Evolutionary conservation across 2,113 vertebrate species (phyloP).

Genomic region (Chionodraco myersi): DNA sequence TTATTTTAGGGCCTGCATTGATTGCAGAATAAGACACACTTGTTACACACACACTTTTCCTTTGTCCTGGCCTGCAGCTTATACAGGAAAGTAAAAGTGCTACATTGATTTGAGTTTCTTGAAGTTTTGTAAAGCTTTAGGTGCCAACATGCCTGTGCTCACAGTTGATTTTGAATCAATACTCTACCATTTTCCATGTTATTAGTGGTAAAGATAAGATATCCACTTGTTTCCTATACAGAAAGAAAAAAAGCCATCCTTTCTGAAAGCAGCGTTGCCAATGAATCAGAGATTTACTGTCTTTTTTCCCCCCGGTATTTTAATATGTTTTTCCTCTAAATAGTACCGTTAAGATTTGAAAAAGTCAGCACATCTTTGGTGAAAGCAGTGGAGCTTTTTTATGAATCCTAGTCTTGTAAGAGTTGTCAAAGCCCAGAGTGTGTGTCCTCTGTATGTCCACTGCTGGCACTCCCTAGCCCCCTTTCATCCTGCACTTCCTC

Average conservation of each 20-base stretch:
- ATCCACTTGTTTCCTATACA: neutral
- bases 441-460: slow-evolving; percentile 46
- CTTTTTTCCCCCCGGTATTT: neutral
- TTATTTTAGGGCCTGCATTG: slow-evolving; percentile 3
- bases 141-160: neutral
- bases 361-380: neutral
- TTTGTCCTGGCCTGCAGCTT: slow-evolving; percentile 24
- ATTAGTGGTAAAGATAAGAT: neutral
- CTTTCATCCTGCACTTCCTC: slow-evolving; percentile 64
- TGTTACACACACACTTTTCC: slow-evolving; percentile 15
- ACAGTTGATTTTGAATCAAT: slow-evolving; percentile 13
- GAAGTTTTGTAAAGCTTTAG: slow-evolving; percentile 3
- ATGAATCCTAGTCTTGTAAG: slow-evolving; percentile 1
- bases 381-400: slow-evolving; percentile 3
- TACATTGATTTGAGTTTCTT: neutral
- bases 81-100: slow-evolving; percentile 18
- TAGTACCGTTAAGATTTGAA: slow-evolving; percentile 1
- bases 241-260: slow-evolving; percentile 49
- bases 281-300: slow-evolving; percentile 40
- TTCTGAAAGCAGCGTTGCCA: slow-evolving; percentile 14
- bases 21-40: slow-evolving; percentile 1
- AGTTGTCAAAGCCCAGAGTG: slow-evolving; percentile 16
- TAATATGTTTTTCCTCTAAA: neutral
- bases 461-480: slow-evolving; percentile 47
- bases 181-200: neutral